Conservation (phyloP, 2,888 invertebrate species). For the Stratiomys singularior region DNA sequence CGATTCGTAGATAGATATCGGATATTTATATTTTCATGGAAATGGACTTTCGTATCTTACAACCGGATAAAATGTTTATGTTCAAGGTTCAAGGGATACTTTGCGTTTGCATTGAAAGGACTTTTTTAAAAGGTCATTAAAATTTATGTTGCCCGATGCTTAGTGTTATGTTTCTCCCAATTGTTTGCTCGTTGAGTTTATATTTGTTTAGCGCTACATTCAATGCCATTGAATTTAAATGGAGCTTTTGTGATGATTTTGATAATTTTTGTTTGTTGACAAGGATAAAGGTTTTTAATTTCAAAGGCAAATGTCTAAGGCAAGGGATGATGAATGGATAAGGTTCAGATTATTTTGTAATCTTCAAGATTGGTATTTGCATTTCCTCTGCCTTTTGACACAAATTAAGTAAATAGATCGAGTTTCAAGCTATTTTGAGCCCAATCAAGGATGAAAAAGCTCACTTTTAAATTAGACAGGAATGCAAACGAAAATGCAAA, state of each 20-base stretch:
- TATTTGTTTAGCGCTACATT: neutral
- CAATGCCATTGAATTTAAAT: neutral
- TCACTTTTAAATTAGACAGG: too few relatives aligned
- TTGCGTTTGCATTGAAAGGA: slow-evolving; percentile 21
- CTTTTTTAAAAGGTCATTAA: slow-evolving; percentile 28
- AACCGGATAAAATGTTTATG: slow-evolving; percentile 16
- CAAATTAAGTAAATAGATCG: too few relatives aligned
- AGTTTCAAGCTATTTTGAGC: too few relatives aligned
- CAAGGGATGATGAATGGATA: too few relatives aligned
- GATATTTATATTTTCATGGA: slow-evolving; percentile 35
- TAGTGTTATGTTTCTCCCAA: slow-evolving; percentile 18
- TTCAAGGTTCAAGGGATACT: slow-evolving; percentile 22
- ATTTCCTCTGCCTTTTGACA: too few relatives aligned
- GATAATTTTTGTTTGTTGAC: neutral
- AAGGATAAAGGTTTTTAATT: too few relatives aligned
- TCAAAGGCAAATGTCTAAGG: too few relatives aligned
- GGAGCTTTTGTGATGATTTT: neutral
- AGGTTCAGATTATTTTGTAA: too few relatives aligned
- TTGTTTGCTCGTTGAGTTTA: slow-evolving; percentile 26
- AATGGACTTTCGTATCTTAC: slow-evolving; percentile 7
- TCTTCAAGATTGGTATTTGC: too few relatives aligned
- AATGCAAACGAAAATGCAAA: too few relatives aligned
- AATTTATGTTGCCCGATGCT: slow-evolving; percentile 24
- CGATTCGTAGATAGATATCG: slow-evolving; percentile 16
- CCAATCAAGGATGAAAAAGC: too few relatives aligned